Conservation (phyloP, 2,888 invertebrate species). For the Ormyrus pomaceus region DNA sequence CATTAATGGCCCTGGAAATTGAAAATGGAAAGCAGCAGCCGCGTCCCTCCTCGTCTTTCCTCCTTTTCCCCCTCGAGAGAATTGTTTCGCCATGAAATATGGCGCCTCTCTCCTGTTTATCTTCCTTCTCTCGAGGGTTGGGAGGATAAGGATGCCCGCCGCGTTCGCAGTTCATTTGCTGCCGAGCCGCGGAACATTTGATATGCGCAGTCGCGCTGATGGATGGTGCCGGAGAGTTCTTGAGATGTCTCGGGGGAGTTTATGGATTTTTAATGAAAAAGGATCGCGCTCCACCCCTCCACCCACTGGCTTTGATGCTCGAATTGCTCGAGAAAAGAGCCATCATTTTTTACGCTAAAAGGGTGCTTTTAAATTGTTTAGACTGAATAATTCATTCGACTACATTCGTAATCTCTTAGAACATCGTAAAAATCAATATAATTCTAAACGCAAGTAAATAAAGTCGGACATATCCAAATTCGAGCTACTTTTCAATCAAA, state of each 20-base stretch:
- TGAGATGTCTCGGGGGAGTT: no score
- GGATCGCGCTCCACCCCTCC: neutral
- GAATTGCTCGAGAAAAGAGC: no score
- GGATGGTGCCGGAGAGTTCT: neutral
- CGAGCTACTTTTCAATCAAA: no score
- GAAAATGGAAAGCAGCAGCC: constrained; percentile 66
- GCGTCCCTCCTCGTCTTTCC: constrained; percentile 59
- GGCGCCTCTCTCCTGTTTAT: constrained; percentile 58
- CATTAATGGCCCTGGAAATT: constrained; percentile 74
- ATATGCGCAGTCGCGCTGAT: neutral
- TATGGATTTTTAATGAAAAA: neutral
- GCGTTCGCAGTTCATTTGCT: constrained; percentile 32
- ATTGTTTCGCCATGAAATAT: constrained; percentile 68
- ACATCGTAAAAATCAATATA: no score
- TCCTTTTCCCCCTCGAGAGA: constrained; percentile 59
- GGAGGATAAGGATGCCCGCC: neutral
- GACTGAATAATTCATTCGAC: no score
- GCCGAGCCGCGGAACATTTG: neutral
- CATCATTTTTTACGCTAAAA: no score
- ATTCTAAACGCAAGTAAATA: no score
- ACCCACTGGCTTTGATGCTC: no score
- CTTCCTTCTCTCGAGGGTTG: neutral
- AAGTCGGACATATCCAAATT: no score
- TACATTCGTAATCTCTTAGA: no score
- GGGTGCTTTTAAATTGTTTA: no score